Conservation (phyloP, 2,888 invertebrate species). For the Himalopsyche japonica region DNA sequence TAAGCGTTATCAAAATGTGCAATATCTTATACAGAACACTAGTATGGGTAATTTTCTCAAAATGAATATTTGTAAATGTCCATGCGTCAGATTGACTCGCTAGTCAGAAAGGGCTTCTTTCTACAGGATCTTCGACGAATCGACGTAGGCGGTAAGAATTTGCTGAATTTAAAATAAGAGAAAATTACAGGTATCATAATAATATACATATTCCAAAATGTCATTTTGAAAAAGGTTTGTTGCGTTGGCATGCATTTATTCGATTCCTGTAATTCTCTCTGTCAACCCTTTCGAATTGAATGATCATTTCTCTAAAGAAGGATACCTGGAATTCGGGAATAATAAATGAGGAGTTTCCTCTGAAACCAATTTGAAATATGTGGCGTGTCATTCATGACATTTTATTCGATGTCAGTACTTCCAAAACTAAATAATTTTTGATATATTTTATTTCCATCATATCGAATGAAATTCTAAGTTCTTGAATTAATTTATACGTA, state of each 20-base stretch:
- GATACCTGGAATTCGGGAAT: not conserved
- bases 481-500: too few relatives aligned
- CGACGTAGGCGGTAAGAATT: not conserved
- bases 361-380: too few relatives aligned
- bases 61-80: too few relatives aligned
- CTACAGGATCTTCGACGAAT: not conserved
- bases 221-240: not conserved
- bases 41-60: too few relatives aligned
- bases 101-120: not conserved
- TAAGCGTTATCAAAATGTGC: too few relatives aligned
- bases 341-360: not conserved
- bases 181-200: not conserved
- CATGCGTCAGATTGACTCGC: not conserved
- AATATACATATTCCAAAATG: not conserved
- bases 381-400: too few relatives aligned
- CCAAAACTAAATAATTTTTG: too few relatives aligned
- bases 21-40: too few relatives aligned
- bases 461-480: too few relatives aligned
- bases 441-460: too few relatives aligned
- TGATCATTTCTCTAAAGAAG: not conserved
- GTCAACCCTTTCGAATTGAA: not conserved
- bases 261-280: not conserved
- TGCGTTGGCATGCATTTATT: not conserved
- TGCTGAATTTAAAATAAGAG: not conserved
- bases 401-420: too few relatives aligned